A percentile compares a stretch with the other conserved stretches of the same genome.
Conservation (phyloP, 2,888 invertebrate genomes). For the Scaptomyza polygonia region DNA sequence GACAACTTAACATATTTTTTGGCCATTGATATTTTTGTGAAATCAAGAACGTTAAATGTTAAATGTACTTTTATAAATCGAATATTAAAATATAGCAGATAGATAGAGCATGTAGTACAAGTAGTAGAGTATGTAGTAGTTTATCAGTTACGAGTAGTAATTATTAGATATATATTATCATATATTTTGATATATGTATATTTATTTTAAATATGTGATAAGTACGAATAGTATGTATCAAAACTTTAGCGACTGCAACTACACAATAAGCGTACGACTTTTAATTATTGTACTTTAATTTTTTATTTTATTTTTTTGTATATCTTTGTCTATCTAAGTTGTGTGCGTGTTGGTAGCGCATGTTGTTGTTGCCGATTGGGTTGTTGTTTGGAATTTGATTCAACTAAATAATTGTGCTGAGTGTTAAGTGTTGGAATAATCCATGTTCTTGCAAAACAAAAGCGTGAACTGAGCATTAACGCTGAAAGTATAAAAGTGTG, state of each 20-base stretch:
- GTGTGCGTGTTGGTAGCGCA: conserved; percentile 25
- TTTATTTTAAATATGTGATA: conserved; percentile 46
- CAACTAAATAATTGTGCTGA: conserved; percentile 12
- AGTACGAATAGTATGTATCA: conserved; percentile 53
- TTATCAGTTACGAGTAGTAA: conserved; percentile 48
- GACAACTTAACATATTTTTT: conserved; percentile 36
- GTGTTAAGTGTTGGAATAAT: conserved; percentile 24
- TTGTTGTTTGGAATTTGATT: background rate
- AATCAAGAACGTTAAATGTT: conserved; percentile 45
- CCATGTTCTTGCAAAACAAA: conserved; percentile 23
- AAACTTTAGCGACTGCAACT: conserved; percentile 73
- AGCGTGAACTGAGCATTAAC: conserved; percentile 9
- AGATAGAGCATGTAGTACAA: conserved; percentile 33
- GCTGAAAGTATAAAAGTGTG: background rate
- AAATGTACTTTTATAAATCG: conserved; percentile 26
- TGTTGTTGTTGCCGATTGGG: conserved; percentile 14
- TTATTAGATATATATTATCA: conserved; percentile 44
- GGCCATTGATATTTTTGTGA: conserved; percentile 16
- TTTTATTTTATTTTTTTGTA: conserved; percentile 4
- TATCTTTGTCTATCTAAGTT: conserved; percentile 8
- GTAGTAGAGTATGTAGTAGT: conserved; percentile 22
- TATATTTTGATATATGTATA: conserved; percentile 38
- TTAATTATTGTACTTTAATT: conserved; percentile 32
- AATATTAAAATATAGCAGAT: conserved; percentile 31
- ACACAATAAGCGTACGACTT: conserved; percentile 73